A percentile compares a stretch with the other conserved stretches of the same genome.
Conservation (phyloP, 2,888 invertebrate genomes). For the Drosophila eohydei region DNA sequence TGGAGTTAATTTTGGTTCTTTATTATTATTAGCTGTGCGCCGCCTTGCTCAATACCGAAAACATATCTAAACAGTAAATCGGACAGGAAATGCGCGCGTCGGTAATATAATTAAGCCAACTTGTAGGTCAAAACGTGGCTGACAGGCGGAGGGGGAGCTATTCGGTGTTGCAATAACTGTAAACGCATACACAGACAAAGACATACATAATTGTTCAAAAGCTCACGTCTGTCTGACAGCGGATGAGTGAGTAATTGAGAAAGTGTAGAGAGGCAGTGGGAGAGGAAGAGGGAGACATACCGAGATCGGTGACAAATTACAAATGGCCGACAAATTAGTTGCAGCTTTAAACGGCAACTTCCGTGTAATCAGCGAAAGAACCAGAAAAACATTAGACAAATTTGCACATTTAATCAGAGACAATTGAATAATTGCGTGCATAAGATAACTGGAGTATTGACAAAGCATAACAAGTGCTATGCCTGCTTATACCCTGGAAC, state of each 20-base stretch:
- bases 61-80: slow-evolving; percentile 60
- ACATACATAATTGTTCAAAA: slow-evolving; percentile 39
- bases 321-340: slow-evolving; percentile 49
- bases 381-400: slow-evolving; percentile 66
- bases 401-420: slow-evolving; percentile 82
- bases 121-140: slow-evolving; percentile 74
- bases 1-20: slow-evolving; percentile 27
- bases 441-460: slow-evolving; percentile 47
- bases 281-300: neutral
- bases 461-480: neutral
- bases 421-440: slow-evolving; percentile 78
- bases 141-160: slow-evolving; percentile 6
- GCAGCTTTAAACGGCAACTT: slow-evolving; percentile 63
- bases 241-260: slow-evolving; percentile 57
- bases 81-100: slow-evolving; percentile 69
- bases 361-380: slow-evolving; percentile 44
- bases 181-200: slow-evolving; percentile 32
- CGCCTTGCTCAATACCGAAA: slow-evolving; percentile 54
- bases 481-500: neutral
- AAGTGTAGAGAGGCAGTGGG: slow-evolving; percentile 38
- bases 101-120: slow-evolving; percentile 53
- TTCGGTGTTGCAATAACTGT: slow-evolving; percentile 56
- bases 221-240: slow-evolving; percentile 32
- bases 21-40: slow-evolving; percentile 60
- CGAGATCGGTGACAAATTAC: slow-evolving; percentile 69